A percentile compares a stretch with the other conserved stretches of the same genome.
These are phyloP conservation scores for Leptinotarsa rubiginosa DNA, from an alignment of 2,888 invertebrate genomes.

Conservation along the genomic window DNA sequence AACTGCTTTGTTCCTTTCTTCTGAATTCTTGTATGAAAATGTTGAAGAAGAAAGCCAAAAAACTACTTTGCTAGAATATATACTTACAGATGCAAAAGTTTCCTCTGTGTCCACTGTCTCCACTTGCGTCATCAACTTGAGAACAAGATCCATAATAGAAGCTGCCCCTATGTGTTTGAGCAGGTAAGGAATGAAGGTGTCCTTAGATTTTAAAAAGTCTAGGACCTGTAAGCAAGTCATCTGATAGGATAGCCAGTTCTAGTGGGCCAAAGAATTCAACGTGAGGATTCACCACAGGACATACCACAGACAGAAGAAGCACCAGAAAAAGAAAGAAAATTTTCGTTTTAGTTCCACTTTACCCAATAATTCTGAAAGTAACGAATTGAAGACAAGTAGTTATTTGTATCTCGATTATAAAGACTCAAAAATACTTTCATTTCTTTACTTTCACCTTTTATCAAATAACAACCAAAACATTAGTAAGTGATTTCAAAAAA, in stretches of 20 bases:
- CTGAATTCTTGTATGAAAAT: no score
- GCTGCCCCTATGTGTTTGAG: constrained; percentile 93
- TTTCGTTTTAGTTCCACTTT: constrained; percentile 49
- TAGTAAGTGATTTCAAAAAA: no score
- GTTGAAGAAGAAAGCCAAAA: no score
- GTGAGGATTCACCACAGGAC: constrained; percentile 45
- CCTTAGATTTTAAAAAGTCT: constrained; percentile 89
- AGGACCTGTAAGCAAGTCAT: constrained; percentile 91
- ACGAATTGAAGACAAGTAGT: neutral
- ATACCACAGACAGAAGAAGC: constrained; percentile 38
- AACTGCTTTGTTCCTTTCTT: no score
- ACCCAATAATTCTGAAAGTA: constrained; percentile 24
- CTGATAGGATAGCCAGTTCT: constrained; percentile 94
- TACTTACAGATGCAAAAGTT: constrained; percentile 77
- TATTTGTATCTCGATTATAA: neutral
- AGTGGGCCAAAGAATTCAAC: constrained; percentile 51
- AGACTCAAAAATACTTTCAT: no score
- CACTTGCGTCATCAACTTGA: constrained; percentile 86
- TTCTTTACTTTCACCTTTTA: no score
- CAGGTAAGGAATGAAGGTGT: constrained; percentile 88
- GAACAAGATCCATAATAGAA: constrained; percentile 92
- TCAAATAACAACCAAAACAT: no score
- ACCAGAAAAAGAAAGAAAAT: constrained; percentile 50
- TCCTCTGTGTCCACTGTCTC: constrained; percentile 79
- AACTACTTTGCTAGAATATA: neutral